Conservation (phyloP, 2,113 vertebrate species). For the Callionymus lyra region DNA sequence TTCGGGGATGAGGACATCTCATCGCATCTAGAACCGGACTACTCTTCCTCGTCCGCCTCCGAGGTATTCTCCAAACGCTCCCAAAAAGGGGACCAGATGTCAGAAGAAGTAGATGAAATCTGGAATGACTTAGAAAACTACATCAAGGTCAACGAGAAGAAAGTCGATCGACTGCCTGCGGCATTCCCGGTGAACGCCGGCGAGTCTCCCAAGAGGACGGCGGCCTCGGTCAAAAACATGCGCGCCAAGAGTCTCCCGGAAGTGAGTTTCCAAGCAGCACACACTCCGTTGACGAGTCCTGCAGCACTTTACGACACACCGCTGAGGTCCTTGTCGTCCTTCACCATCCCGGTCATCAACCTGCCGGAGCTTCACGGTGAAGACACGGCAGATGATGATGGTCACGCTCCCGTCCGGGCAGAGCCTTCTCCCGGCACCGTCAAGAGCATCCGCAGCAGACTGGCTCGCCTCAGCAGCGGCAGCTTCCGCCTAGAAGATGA, state of each 20-base stretch:
- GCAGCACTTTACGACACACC: slow-evolving; percentile 37
- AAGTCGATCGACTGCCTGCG: slow-evolving; percentile 81
- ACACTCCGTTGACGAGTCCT: slow-evolving; percentile 31
- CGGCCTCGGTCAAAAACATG: slow-evolving; percentile 30
- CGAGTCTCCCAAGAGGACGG: slow-evolving; percentile 27
- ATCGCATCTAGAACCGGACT: slow-evolving; percentile 56
- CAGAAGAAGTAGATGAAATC: slow-evolving; percentile 89
- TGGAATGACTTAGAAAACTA: slow-evolving; percentile 98
- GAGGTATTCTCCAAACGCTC: slow-evolving; percentile 65
- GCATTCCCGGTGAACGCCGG: slow-evolving; percentile 80
- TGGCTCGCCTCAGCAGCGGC: slow-evolving; percentile 70
- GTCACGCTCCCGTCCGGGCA: slow-evolving; percentile 58
- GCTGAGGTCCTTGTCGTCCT: slow-evolving; percentile 29
- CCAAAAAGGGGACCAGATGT: slow-evolving; percentile 74
- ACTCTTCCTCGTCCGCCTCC: slow-evolving; percentile 66
- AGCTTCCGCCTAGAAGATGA: slow-evolving; percentile 69
- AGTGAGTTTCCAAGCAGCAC: slow-evolving; percentile 7
- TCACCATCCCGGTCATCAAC: slow-evolving; percentile 61
- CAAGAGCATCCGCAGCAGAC: slow-evolving; percentile 64
- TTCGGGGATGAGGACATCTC: slow-evolving; percentile 69
- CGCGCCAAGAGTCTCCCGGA: slow-evolving; percentile 22
- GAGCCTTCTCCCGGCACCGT: slow-evolving; percentile 67
- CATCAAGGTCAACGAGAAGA: slow-evolving; percentile 92
- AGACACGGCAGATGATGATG: slow-evolving; percentile 16
- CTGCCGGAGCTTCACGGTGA: slow-evolving; percentile 51